Evolutionary conservation across 2,888 invertebrate species (phyloP).

Genomic region (Acleris literana): DNA sequence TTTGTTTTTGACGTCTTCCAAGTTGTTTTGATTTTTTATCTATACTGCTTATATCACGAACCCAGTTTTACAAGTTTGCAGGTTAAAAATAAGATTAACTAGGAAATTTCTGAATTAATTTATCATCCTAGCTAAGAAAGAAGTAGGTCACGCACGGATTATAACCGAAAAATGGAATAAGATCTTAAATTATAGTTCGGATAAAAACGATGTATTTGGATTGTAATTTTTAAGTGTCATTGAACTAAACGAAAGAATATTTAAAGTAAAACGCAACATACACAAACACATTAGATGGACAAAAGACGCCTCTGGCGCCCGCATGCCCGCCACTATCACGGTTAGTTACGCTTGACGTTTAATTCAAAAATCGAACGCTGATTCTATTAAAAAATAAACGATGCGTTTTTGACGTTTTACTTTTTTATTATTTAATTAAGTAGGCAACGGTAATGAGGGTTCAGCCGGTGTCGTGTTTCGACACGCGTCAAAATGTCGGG

Average conservation of each 20-base stretch:
- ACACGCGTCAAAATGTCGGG: constrained; percentile 61
- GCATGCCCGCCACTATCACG: constrained; percentile 28
- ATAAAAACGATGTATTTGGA: background rate
- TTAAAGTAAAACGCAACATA: background rate
- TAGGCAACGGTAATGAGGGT: constrained; percentile 67
- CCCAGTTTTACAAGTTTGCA: too few species aligned
- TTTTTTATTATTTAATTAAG: constrained; percentile 63
- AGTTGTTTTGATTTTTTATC: constrained; percentile 1
- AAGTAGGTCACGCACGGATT: too few species aligned
- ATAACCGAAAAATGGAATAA: too few species aligned
- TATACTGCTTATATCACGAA: background rate
- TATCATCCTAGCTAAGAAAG: too few species aligned
- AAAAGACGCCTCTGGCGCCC: constrained; percentile 31
- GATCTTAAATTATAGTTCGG: too few species aligned
- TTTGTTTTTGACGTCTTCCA: constrained; percentile 42
- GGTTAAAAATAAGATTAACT: too few species aligned
- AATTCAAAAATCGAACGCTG: constrained; percentile 36
- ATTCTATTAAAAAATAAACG: constrained; percentile 38
- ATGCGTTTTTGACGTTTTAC: constrained; percentile 24
- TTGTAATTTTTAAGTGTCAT: background rate
- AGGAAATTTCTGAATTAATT: too few species aligned
- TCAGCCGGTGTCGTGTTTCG: constrained; percentile 68
- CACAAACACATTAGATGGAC: background rate
- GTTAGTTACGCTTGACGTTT: constrained; percentile 44
- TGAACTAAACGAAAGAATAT: background rate